phyloP scores from a whole-genome alignment of 2,888 invertebrate genomes.

The Bellardia pandia region DNA sequence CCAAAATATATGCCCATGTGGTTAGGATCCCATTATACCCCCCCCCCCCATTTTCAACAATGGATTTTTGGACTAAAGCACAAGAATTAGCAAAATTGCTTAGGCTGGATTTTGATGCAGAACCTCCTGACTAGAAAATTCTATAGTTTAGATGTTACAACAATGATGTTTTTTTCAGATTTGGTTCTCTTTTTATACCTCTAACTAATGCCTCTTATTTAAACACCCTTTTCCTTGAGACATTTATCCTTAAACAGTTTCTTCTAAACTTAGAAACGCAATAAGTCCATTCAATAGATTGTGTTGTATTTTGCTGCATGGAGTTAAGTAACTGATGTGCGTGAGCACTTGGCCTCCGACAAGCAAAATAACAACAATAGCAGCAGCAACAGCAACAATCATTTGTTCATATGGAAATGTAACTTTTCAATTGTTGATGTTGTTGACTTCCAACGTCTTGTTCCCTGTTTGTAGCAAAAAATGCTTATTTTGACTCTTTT shows the following conservation, averaged over 20 bases:
- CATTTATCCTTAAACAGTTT: constrained; percentile 10
- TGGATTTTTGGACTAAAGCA: too few relatives aligned
- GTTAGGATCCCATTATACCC: too few relatives aligned
- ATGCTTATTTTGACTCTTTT: constrained; percentile 39
- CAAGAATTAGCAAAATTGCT: too few relatives aligned
- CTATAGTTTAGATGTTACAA: too few relatives aligned
- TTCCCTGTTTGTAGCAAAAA: constrained; percentile 33
- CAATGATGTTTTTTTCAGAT: too few relatives aligned
- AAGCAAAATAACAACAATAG: neutral
- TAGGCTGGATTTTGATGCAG: too few relatives aligned
- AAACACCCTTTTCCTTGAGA: neutral
- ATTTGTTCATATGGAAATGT: constrained; percentile 62
- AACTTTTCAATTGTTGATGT: constrained; percentile 14
- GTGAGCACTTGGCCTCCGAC: constrained; percentile 20
- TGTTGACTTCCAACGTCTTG: constrained; percentile 23
- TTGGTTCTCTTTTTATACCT: too few relatives aligned
- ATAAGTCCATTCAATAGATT: constrained; percentile 21
- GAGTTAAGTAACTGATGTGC: constrained; percentile 10
- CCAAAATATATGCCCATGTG: too few relatives aligned
- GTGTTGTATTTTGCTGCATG: neutral
- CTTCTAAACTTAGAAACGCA: constrained; percentile 19
- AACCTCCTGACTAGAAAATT: too few relatives aligned
- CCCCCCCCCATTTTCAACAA: too few relatives aligned
- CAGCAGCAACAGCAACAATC: constrained; percentile 1
- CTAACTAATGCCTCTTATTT: neutral